Evolutionary conservation across 1,140 invertebrate genomes (phyloP).

Genomic region (Drosophila burlai): DNA sequence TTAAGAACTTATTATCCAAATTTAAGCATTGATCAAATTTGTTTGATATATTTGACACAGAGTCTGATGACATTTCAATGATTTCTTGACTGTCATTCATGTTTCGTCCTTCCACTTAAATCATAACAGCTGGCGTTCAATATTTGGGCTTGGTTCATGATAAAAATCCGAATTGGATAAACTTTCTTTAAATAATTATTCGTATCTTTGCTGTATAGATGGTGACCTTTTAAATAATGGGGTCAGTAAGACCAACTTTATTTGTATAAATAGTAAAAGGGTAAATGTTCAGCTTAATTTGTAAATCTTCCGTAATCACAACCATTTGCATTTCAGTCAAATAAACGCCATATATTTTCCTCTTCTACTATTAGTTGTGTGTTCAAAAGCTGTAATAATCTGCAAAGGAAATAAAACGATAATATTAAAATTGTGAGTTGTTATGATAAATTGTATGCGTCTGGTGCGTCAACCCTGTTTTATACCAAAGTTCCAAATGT

Average conservation of each 20-base stretch:
- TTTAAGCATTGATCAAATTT: conserved; percentile 9
- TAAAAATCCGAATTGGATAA: neutral
- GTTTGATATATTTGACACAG: conserved; percentile 1
- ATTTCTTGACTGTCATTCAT: conserved; percentile 30
- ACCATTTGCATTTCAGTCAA: conserved; percentile 29
- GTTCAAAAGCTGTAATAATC: neutral
- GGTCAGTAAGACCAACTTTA: neutral
- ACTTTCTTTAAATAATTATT: neutral
- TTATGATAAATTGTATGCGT: neutral
- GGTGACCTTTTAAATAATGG: neutral
- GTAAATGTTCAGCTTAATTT: conserved; percentile 9
- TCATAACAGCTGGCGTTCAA: conserved; percentile 12
- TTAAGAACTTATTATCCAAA: conserved; percentile 3
- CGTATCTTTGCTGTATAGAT: neutral
- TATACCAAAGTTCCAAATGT: no score
- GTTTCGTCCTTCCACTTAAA: conserved; percentile 8
- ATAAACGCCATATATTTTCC: neutral
- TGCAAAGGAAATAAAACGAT: neutral
- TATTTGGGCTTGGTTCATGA: conserved; percentile 16
- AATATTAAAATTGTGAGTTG: neutral
- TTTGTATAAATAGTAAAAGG: neutral
- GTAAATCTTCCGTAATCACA: conserved; percentile 34
- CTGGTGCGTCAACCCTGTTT: no score
- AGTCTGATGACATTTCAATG: neutral
- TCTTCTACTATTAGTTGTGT: neutral